Conservation (phyloP, 2,113 vertebrate genomes). For the Stercorarius parasiticus region DNA sequence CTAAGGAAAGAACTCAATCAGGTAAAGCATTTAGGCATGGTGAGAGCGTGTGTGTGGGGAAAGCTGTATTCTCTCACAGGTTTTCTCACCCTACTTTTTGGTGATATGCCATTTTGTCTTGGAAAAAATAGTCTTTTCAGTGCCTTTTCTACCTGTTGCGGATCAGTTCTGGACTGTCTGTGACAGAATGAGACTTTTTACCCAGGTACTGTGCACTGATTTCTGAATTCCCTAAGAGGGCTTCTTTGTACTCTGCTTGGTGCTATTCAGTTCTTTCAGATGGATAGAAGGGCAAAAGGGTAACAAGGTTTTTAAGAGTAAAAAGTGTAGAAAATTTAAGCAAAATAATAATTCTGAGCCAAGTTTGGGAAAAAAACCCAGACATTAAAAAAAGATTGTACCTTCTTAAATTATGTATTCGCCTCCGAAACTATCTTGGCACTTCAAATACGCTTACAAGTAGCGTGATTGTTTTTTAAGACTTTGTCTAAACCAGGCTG, state of each 20-base stretch:
- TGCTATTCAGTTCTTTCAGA: background rate
- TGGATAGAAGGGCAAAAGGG: background rate
- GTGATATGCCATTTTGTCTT: background rate
- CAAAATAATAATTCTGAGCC: background rate
- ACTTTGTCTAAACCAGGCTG: background rate
- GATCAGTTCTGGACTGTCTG: background rate
- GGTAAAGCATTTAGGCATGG: conserved; percentile 66
- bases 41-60: background rate
- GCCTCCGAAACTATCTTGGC: background rate
- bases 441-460: background rate
- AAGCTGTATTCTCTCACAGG: background rate
- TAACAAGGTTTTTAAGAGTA: background rate
- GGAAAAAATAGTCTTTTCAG: background rate
- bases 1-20: conserved; percentile 92
- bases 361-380: background rate
- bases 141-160: background rate
- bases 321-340: background rate
- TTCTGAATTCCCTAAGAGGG: background rate
- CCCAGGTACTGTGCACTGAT: background rate
- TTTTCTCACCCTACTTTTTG: background rate
- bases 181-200: background rate
- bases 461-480: background rate
- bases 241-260: background rate
- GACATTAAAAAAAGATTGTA: background rate
- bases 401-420: background rate